Conservation (phyloP, 2,888 invertebrate species). For the Eulithis prunata region DNA sequence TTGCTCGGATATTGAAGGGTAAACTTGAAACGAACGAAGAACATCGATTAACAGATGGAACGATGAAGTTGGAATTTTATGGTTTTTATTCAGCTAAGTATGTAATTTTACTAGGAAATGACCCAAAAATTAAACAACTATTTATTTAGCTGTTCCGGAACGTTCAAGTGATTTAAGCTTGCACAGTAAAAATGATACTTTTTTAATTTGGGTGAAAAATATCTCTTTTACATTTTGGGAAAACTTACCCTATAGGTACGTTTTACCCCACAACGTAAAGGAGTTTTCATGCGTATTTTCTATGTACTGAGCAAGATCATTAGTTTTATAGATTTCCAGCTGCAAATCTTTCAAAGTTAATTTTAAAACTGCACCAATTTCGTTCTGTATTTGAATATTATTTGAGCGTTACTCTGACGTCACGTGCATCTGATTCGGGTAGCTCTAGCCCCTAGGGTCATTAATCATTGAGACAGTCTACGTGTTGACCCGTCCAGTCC, state of each 20-base stretch:
- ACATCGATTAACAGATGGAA: conserved; percentile 14
- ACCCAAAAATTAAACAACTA: no score
- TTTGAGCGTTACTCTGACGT: conserved; percentile 70
- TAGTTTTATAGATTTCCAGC: not conserved
- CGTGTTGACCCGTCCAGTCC: conserved; percentile 60
- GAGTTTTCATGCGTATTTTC: no score
- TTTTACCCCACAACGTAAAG: no score
- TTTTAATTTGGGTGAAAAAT: no score
- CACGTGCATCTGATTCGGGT: conserved; percentile 78
- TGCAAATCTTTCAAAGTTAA: not conserved
- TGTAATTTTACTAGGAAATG: not conserved
- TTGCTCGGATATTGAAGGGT: conserved; percentile 55
- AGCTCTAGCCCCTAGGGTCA: conserved; percentile 56
- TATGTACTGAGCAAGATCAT: no score
- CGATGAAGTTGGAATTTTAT: conserved; percentile 2
- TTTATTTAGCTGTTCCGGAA: no score
- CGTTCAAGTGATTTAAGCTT: no score
- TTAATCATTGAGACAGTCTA: conserved; percentile 72
- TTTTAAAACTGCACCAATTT: conserved; percentile 5
- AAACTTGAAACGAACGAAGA: conserved; percentile 37
- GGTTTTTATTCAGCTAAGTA: not conserved
- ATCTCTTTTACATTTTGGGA: no score
- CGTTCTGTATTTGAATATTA: conserved; percentile 56
- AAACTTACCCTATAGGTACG: no score
- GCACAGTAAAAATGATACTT: no score